phyloP scores from a whole-genome alignment of 2,888 invertebrate genomes.

The Ornithoptera priamus region DNA sequence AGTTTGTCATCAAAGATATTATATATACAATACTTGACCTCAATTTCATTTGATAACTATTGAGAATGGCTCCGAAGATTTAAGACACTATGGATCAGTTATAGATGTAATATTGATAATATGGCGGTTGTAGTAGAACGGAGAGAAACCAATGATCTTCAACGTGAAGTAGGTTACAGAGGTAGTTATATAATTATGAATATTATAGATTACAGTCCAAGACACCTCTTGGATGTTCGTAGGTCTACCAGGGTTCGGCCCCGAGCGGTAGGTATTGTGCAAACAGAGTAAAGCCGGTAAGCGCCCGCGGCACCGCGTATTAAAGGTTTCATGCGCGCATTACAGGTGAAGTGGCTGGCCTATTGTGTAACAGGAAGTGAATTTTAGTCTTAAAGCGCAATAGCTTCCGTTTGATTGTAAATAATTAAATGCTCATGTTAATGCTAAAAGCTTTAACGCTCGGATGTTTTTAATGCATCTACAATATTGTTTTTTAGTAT shows the following conservation, averaged over 20 bases:
- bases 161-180: background rate
- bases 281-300: conserved; percentile 73
- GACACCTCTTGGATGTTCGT: conserved; percentile 29
- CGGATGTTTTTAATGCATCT: conserved; percentile 23
- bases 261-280: conserved; percentile 63
- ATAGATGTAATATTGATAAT: no score
- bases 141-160: background rate
- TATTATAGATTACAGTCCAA: background rate
- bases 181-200: background rate
- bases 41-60: no score
- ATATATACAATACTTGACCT: no score
- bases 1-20: no score
- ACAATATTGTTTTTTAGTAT: background rate
- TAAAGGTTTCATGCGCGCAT: conserved; percentile 38
- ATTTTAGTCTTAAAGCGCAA: conserved; percentile 30
- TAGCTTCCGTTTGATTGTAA: conserved; percentile 21
- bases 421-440: conserved; percentile 19
- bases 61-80: no score
- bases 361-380: conserved; percentile 43
- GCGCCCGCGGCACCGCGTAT: conserved; percentile 49
- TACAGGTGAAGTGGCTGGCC: conserved; percentile 45
- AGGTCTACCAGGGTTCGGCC: conserved; percentile 42
- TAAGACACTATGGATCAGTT: no score
- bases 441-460: background rate
- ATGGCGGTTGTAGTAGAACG: no score